These are phyloP conservation scores for Drosophila saltans DNA, from an alignment of 1,140 invertebrate genomes.

Conservation along the genomic window DNA sequence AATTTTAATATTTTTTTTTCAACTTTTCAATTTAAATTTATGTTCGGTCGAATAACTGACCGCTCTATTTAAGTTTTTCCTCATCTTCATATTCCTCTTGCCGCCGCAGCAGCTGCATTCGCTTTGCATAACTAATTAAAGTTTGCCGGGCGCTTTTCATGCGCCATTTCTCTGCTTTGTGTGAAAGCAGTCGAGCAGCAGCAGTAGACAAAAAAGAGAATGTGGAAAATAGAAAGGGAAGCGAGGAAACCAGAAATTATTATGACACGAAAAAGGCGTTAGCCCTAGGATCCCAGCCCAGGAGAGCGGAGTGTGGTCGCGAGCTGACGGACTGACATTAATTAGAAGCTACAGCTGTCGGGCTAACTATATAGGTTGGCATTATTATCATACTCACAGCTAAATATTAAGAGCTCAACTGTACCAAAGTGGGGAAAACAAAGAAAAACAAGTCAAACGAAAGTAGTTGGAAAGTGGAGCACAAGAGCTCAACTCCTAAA, in stretches of 20 bases:
- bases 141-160: slow-evolving; percentile 62
- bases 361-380: slow-evolving; percentile 50
- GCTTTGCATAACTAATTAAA: slow-evolving; percentile 80
- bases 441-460: neutral
- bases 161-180: slow-evolving; percentile 64
- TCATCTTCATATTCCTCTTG: slow-evolving; percentile 39
- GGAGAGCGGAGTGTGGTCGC: neutral
- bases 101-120: slow-evolving; percentile 58
- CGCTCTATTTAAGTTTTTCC: slow-evolving; percentile 39
- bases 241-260: slow-evolving; percentile 53
- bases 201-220: slow-evolving; percentile 6
- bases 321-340: slow-evolving; percentile 46
- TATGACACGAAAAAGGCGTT: slow-evolving; percentile 77
- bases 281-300: slow-evolving; percentile 18
- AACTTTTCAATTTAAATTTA: slow-evolving; percentile 53
- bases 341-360: slow-evolving; percentile 60
- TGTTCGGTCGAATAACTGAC: slow-evolving; percentile 38
- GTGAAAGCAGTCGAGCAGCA: neutral
- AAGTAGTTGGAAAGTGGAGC: neutral
- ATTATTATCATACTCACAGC: slow-evolving; percentile 31
- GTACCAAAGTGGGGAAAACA: neutral
- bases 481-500: neutral
- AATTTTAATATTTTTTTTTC: slow-evolving; percentile 22
- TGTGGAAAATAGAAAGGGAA: neutral
- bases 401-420: slow-evolving; percentile 21